A percentile compares a stretch with the other conserved stretches of the same genome.
Conservation (phyloP, 2,888 invertebrate genomes). For the Nomada hirtipes region DNA sequence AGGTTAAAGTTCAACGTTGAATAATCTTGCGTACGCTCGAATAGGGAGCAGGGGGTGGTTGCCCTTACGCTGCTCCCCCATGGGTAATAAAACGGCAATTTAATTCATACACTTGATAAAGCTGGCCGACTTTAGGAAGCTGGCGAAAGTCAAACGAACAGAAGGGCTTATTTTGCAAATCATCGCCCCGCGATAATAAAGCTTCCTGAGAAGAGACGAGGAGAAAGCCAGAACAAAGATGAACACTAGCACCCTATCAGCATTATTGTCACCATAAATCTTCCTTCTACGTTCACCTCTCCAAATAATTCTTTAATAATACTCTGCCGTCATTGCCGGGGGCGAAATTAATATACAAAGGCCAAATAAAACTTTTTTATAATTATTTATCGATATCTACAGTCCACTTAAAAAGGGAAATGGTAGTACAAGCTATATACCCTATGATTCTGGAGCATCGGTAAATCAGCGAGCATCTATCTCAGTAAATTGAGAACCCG, state of each 20-base stretch:
- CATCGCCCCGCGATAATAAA: slow-evolving; percentile 78
- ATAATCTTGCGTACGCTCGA: slow-evolving; percentile 67
- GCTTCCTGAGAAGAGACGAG: slow-evolving; percentile 44
- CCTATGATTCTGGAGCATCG: slow-evolving; percentile 5
- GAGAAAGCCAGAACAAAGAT: slow-evolving; percentile 38
- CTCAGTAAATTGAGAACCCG: slow-evolving; percentile 79
- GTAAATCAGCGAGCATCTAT: slow-evolving; percentile 12
- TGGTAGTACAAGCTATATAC: background rate
- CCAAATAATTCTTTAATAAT: background rate
- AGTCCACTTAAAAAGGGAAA: too few species aligned
- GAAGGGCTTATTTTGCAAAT: slow-evolving; percentile 82
- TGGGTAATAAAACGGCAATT: slow-evolving; percentile 84
- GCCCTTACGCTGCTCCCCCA: slow-evolving; percentile 68
- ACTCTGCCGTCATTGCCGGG: background rate
- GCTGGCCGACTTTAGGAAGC: slow-evolving; percentile 62
- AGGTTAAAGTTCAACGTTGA: slow-evolving; percentile 68
- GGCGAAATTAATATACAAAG: background rate
- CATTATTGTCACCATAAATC: slow-evolving; percentile 27
- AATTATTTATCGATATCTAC: background rate
- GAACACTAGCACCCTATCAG: slow-evolving; percentile 7
- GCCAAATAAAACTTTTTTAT: background rate
- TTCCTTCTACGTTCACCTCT: background rate
- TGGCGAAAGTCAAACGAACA: slow-evolving; percentile 73
- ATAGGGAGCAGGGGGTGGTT: slow-evolving; percentile 46
- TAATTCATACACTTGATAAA: slow-evolving; percentile 84